phyloP scores from a whole-genome alignment of 2,113 vertebrate genomes.

The Cebus imitator region DNA sequence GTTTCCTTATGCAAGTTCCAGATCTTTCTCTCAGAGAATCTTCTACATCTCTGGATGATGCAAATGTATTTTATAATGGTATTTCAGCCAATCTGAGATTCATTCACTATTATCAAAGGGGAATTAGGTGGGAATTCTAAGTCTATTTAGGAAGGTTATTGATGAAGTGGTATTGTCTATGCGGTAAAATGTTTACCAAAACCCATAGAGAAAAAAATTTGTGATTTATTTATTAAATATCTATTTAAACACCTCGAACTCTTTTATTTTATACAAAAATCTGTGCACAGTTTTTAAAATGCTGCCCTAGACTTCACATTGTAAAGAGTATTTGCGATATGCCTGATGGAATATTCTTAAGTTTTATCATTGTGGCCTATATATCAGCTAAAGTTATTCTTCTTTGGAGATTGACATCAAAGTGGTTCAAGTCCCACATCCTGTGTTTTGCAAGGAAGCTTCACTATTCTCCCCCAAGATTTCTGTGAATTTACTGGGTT shows the following conservation, averaged over 20 bases:
- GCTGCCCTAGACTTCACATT: neutral
- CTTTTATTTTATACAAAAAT: neutral
- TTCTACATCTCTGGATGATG: neutral
- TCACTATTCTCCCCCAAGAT: neutral
- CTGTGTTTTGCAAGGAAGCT: neutral
- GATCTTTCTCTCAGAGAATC: neutral
- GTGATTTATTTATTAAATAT: conserved; percentile 38
- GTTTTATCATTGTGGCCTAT: neutral
- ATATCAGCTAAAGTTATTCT: neutral
- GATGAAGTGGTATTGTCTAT: neutral
- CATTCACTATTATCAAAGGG: neutral
- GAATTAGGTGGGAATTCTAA: neutral
- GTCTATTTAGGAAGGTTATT: neutral
- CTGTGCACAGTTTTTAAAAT: conserved; percentile 2
- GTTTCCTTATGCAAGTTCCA: neutral
- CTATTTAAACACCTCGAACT: neutral
- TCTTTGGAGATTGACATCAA: conserved; percentile 7
- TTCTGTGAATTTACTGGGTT: neutral
- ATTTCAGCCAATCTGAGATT: neutral
- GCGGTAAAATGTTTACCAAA: conserved; percentile 40
- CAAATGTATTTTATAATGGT: neutral
- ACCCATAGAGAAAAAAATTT: neutral
- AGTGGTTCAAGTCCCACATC: neutral
- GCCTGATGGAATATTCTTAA: neutral
- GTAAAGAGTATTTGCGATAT: conserved; percentile 13